Evolutionary conservation across 2,888 invertebrate genomes (phyloP).

Genomic region (Mythimna pallens): DNA sequence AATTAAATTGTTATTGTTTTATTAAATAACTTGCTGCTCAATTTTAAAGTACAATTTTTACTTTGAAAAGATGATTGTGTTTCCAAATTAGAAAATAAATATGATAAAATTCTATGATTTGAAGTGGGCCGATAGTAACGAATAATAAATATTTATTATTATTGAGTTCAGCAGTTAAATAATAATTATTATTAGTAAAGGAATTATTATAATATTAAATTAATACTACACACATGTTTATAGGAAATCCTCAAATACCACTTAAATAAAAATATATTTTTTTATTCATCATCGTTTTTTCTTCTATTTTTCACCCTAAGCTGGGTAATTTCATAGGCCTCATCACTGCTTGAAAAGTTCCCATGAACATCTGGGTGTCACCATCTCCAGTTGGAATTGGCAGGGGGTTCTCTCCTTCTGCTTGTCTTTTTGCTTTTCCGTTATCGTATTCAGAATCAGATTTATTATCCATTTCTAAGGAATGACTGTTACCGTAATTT

Average conservation of each 20-base stretch:
- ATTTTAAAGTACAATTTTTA: too few relatives aligned
- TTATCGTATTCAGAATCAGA: not conserved
- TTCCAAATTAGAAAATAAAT: too few relatives aligned
- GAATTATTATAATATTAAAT: not conserved
- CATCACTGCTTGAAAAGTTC: constrained; percentile 76
- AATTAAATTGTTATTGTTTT: too few relatives aligned
- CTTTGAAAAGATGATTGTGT: too few relatives aligned
- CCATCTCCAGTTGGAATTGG: constrained; percentile 53
- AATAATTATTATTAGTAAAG: too few relatives aligned
- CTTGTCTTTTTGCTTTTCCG: constrained; percentile 60
- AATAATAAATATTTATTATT: too few relatives aligned
- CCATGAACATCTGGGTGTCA: constrained; percentile 71
- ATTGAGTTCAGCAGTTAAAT: too few relatives aligned
- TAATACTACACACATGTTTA: not conserved
- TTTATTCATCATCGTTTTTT: not conserved
- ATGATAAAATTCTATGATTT: too few relatives aligned
- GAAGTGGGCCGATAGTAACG: too few relatives aligned
- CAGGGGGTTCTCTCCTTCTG: constrained; percentile 25
- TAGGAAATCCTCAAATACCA: constrained; percentile 13
- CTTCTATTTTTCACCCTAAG: constrained; percentile 32
- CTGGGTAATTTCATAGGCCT: constrained; percentile 68
- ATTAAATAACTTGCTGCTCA: too few relatives aligned
- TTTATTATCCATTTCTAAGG: constrained; percentile 21
- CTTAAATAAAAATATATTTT: not conserved
- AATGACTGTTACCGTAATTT: constrained; percentile 32